Conservation (phyloP, 2,797 vertebrate species). For the Acrossocheilus wenchowensis region DNA sequence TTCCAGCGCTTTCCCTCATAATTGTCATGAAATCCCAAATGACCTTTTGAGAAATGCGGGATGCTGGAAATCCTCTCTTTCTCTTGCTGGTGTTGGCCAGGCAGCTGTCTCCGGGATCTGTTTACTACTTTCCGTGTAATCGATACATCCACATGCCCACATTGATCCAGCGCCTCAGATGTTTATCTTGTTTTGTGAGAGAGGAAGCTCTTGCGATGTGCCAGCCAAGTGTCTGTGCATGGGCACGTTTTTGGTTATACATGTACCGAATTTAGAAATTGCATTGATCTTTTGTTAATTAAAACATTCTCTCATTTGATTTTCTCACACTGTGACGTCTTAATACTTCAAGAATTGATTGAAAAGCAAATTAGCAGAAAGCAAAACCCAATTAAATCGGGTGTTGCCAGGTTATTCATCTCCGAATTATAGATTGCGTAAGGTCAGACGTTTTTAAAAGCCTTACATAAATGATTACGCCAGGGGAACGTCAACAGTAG, state of each 20-base stretch:
- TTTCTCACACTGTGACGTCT: not conserved
- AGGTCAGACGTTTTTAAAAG: conserved; percentile 29
- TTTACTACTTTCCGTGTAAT: conserved; percentile 37
- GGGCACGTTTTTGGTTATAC: not conserved
- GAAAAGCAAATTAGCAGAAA: conserved; percentile 14
- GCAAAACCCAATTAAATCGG: not conserved
- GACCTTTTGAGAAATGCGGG: not conserved
- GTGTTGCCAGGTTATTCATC: not conserved
- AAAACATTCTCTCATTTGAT: not conserved
- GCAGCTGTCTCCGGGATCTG: conserved; percentile 51
- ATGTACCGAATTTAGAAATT: no score
- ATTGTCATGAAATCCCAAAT: conserved; percentile 1
- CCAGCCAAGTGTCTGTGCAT: conserved; percentile 1
- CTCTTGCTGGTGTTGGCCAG: not conserved
- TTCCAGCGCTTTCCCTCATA: not conserved
- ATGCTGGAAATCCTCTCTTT: conserved; percentile 3
- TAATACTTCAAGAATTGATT: not conserved
- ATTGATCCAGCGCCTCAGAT: conserved; percentile 22
- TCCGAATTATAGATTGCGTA: conserved; percentile 31
- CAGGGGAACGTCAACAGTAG: not conserved
- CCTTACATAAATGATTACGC: conserved; percentile 17
- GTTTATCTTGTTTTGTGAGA: conserved; percentile 32
- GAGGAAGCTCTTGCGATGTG: conserved; percentile 5
- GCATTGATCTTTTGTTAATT: not conserved
- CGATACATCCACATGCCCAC: conserved; percentile 29